phyloP scores from a whole-genome alignment of 2,797 vertebrate species.

The Oryzias dopingdopingensis region DNA sequence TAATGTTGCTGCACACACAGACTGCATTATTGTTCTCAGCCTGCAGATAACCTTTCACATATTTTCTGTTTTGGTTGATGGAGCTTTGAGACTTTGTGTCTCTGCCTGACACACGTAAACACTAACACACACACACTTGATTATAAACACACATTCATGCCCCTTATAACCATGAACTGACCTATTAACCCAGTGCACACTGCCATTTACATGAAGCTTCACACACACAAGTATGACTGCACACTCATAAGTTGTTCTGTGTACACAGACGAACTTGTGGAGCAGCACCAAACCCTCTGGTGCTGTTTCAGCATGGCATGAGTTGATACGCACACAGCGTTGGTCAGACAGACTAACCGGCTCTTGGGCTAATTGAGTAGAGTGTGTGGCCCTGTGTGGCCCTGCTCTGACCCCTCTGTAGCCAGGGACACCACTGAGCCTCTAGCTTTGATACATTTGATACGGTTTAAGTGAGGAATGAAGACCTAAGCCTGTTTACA shows the following conservation, averaged over 20 bases:
- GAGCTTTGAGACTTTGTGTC: slow-evolving; percentile 65
- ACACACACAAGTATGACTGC: slow-evolving; percentile 42
- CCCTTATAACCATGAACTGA: slow-evolving; percentile 66
- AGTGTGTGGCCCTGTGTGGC: slow-evolving; percentile 79
- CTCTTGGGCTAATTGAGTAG: slow-evolving; percentile 81
- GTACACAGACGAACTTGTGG: slow-evolving; percentile 35
- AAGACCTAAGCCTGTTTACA: slow-evolving; percentile 85
- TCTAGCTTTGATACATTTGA: slow-evolving; percentile 93
- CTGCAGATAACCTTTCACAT: slow-evolving; percentile 72
- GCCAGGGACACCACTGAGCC: slow-evolving; percentile 83
- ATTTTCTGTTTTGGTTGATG: slow-evolving; percentile 64
- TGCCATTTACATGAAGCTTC: slow-evolving; percentile 63
- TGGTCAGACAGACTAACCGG: slow-evolving; percentile 76
- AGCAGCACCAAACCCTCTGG: slow-evolving; percentile 29
- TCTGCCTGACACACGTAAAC: slow-evolving; percentile 51
- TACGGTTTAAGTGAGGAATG: slow-evolving; percentile 87
- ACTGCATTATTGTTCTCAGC: slow-evolving; percentile 67
- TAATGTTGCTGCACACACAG: slow-evolving; percentile 65
- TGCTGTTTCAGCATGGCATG: slow-evolving; percentile 22
- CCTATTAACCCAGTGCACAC: slow-evolving; percentile 75
- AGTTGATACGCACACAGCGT: slow-evolving; percentile 48
- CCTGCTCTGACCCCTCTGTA: slow-evolving; percentile 71
- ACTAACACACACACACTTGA: slow-evolving; percentile 32
- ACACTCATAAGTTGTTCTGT: slow-evolving; percentile 31
- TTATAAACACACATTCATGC: slow-evolving; percentile 60